phyloP scores from a whole-genome alignment of 2,888 invertebrate species.

The Apamea epomidion region DNA sequence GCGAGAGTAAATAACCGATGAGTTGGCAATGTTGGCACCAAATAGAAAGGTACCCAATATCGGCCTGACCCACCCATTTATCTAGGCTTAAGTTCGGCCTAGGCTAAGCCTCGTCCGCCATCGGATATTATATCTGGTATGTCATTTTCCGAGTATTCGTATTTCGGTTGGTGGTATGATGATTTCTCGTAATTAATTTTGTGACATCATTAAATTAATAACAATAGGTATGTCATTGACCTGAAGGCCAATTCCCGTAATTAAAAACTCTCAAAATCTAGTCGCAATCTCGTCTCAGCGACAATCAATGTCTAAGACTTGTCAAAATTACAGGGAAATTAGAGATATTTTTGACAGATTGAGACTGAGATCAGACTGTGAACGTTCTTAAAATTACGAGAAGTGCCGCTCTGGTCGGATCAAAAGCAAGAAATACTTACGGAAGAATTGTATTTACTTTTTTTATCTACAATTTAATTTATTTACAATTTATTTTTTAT shows the following conservation, averaged over 20 bases:
- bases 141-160: slow-evolving; percentile 41
- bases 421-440: neutral
- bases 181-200: slow-evolving; percentile 18
- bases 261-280: neutral
- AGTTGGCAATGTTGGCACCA: slow-evolving; percentile 41
- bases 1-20: slow-evolving; percentile 36
- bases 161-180: slow-evolving; percentile 7
- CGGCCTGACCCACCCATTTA: slow-evolving; percentile 49
- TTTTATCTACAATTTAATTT: neutral
- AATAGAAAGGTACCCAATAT: slow-evolving; percentile 52
- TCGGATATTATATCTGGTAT: slow-evolving; percentile 53
- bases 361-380: neutral
- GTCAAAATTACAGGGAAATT: neutral
- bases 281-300: neutral
- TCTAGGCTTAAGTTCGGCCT: slow-evolving; percentile 57
- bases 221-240: neutral
- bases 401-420: neutral
- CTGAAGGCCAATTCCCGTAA: neutral
- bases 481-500: no score
- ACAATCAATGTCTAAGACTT: neutral
- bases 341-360: neutral
- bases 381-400: neutral
- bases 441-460: neutral
- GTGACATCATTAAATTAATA: neutral
- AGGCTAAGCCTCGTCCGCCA: slow-evolving; percentile 29